These are phyloP conservation scores for Xanthorhoe spadicearia DNA, from an alignment of 2,888 invertebrate species.

Conservation along the genomic window DNA sequence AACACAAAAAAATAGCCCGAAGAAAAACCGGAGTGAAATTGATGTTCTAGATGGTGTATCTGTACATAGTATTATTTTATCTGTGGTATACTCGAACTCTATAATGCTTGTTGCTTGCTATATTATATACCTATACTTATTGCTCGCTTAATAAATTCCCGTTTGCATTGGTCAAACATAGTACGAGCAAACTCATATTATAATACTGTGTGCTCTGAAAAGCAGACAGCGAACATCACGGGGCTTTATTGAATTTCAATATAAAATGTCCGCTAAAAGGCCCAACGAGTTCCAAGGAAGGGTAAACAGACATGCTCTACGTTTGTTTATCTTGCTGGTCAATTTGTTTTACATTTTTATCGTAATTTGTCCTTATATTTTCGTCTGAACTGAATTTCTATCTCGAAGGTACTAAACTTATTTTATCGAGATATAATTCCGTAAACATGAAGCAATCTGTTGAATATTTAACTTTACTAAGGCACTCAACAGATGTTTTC, in stretches of 20 bases:
- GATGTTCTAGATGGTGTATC: too few relatives aligned
- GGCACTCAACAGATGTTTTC: constrained; percentile 27
- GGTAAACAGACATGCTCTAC: constrained; percentile 26
- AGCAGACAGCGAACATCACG: constrained; percentile 33
- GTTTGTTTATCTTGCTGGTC: constrained; percentile 21
- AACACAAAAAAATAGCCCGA: too few relatives aligned
- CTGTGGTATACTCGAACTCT: too few relatives aligned
- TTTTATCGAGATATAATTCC: background rate
- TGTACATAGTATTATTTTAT: too few relatives aligned
- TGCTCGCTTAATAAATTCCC: constrained; percentile 3
- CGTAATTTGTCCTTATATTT: background rate
- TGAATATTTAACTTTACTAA: constrained; percentile 25
- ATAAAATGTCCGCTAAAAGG: constrained; percentile 48
- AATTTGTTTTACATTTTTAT: background rate
- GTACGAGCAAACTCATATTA: constrained; percentile 41
- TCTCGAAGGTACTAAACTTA: background rate
- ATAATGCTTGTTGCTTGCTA: background rate
- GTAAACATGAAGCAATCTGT: constrained; percentile 14
- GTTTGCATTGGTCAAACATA: constrained; percentile 58
- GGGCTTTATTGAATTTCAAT: constrained; percentile 61
- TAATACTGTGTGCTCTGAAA: constrained; percentile 36
- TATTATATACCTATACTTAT: too few relatives aligned
- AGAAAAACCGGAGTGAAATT: too few relatives aligned
- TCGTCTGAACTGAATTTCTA: background rate
- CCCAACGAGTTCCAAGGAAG: constrained; percentile 17